Base-by-base conservation (phyloP, 2,797 vertebrate genomes). In the Rhinella marina region DNA sequence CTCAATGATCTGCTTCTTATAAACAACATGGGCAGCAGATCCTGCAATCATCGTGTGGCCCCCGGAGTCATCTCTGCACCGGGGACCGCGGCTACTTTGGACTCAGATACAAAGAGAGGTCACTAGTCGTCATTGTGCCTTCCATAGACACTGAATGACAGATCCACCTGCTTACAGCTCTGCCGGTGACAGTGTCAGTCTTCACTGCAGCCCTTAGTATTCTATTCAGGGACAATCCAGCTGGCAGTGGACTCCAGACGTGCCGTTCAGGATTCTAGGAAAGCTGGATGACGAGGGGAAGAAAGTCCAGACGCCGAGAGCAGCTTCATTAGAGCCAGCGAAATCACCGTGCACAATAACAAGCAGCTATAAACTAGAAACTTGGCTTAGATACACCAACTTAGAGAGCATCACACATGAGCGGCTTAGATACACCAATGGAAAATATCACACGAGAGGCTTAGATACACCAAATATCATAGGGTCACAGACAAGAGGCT, bases 1-100 rank as follows among this genome's bases (percentile, higher is more conserved):
- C 59, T n/a, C n/a, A n/a, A 82, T 66, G 64, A 68, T 72, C 66
- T 32, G 50, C 23, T 54, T 82, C 27, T 56, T 70, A 83, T 72
- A 54, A 72, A 83, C 56, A 81, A 62, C 19, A 72, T 83, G 21
- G 32, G 2, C 25, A 83, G 32, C 66, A 54, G 64, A 72, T 27
- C 64, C 52, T 21, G 52, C 17, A 50, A 21, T 41, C 41, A 41
- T 41, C 4, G 41, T 41, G 41, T 41, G 41, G 41, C 41, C 41
- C 41, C 41, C 0, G 0, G 41, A 50, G 17, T 54, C 21, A 25
- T 21, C 72, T 50, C 72, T 16, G 13, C 12, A 29, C 25, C 6
- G 27, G 16, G 4, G 27, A 8, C 32, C 32, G 1, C 3, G 1
- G 41, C 41, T 41, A 4, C 41, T 41, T 41, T 41, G 41, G 19